These are phyloP conservation scores for Apteryx owenii DNA, from an alignment of 2,113 vertebrate genomes.

Conservation along the genomic window DNA sequence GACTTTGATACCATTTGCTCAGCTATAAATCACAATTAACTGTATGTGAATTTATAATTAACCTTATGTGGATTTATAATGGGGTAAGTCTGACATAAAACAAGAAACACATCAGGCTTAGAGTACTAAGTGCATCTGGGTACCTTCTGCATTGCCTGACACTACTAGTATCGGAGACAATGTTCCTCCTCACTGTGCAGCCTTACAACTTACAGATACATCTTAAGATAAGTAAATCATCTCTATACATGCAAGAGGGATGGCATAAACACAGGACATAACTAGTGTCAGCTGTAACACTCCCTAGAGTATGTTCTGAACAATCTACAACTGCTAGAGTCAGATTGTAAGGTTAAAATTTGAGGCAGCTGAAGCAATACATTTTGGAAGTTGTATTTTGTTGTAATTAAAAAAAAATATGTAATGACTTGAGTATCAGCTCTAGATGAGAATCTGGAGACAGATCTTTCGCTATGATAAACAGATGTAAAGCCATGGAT, in stretches of 20 bases:
- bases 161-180: background rate
- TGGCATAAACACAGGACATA: background rate
- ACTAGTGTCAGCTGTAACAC: background rate
- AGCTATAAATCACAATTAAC: slow-evolving; percentile 38
- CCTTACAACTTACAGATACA: background rate
- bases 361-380: background rate
- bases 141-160: slow-evolving; percentile 26
- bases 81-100: background rate
- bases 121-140: background rate
- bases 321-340: background rate
- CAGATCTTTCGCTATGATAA: background rate
- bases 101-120: background rate
- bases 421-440: background rate
- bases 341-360: background rate
- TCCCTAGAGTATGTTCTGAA: background rate
- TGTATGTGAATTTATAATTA: slow-evolving; percentile 19
- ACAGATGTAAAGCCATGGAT: background rate
- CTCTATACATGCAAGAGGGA: background rate
- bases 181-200: background rate
- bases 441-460: background rate
- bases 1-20: slow-evolving; percentile 42
- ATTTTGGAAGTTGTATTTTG: background rate
- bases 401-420: background rate
- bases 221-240: background rate
- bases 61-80: slow-evolving; percentile 7